Evolutionary conservation across 2,888 invertebrate genomes (phyloP), one percentile per base, ranked within the genome.

Genomic region (Hylaea fasciaria): DNA sequence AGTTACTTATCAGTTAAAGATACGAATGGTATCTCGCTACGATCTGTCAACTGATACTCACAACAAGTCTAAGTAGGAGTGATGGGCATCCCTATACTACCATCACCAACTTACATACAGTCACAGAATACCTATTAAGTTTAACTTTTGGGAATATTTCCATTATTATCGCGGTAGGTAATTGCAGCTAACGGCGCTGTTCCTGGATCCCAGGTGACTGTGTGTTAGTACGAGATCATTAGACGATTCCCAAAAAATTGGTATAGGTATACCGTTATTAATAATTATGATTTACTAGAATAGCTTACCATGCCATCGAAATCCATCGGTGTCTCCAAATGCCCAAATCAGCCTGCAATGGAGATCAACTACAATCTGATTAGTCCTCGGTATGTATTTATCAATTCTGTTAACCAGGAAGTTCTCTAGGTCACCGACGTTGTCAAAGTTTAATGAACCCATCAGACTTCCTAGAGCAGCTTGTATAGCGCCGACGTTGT

Each of bases 281-380:
- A n/a, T 11, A 35, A 35, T 37, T 37, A 37, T 12, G 10, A 37
- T 48, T n/a, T 17, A 8, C 4, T 13, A 8, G 29, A 12, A 51
- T 43, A n/a, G 58, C 86, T 86, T 85, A 95, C 95, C 94, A 77
- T 92, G 82, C 94, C 94, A 95, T 46, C 82, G 81, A 70, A 92
- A 91, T 64, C 92, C 93, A 43, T 93, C 86, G 11, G 81, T 77
- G 70, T 94, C 92, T 37, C 95, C 95, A 60, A 94, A 89, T 52
- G 93, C 88, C 87, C 94, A 95, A 66, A 95, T 86, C 10, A 95
- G 86, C 61, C 93, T 92, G 74, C 93, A 94, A 73, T 95, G 95
- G 52, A 95, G 83, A 74, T 95, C 94, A 29, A 95, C 80, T 50
- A 93, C 89, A 46, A 95, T 92, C 80, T 95, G 94, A 81, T 95